Percentiles rank a stretch among this genome's conserved stretches.
Conservation (phyloP, 2,888 invertebrate species). For the Galerucella pusilla region DNA sequence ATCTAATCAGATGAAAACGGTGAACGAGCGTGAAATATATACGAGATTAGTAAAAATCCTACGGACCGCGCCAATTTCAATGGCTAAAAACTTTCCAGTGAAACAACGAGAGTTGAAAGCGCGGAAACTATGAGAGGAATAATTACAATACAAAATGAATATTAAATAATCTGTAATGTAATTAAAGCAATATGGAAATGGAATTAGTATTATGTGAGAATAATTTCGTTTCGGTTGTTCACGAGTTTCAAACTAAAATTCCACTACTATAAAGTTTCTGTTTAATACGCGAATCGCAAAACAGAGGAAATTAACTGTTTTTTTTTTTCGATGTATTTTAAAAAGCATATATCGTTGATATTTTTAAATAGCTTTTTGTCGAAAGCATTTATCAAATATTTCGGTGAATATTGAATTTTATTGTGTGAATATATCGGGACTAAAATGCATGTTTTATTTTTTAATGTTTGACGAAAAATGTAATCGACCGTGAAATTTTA, state of each 20-base stretch:
- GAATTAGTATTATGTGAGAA: not conserved
- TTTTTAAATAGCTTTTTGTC: not conserved
- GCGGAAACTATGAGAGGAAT: not conserved
- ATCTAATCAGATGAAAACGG: not conserved
- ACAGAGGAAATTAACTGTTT: not conserved
- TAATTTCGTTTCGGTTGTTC: not conserved
- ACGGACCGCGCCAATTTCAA: not conserved
- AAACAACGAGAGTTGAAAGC: not conserved
- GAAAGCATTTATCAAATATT: not conserved
- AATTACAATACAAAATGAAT: not conserved
- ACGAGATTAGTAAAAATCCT: not conserved
- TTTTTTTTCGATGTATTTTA: not conserved
- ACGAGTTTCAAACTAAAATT: not conserved
- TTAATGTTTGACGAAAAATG: not conserved
- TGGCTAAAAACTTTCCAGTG: not conserved
- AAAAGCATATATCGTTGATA: not conserved
- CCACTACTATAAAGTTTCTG: not conserved
- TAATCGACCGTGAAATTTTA: not conserved
- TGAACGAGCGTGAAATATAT: not conserved
- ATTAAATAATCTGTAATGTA: constrained; percentile 3
- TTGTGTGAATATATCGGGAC: not conserved
- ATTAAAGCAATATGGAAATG: not conserved
- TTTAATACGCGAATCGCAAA: not conserved
- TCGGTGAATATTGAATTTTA: not conserved
- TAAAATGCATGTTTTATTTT: not conserved